phyloP scores from a whole-genome alignment of 2,797 vertebrate species.

The Falco biarmicus region DNA sequence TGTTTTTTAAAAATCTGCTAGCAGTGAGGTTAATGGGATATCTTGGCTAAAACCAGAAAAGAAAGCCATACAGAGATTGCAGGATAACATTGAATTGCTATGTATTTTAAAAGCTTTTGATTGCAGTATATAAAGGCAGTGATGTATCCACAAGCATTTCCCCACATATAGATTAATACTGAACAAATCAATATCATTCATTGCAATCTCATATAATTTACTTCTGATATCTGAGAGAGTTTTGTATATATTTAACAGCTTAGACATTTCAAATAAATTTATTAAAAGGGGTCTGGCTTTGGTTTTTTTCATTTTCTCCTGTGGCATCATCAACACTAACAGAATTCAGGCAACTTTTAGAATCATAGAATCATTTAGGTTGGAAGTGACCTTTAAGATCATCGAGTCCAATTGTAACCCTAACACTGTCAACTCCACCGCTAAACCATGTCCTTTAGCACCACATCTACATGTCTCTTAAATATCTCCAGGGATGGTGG shows the following conservation, averaged over 20 bases:
- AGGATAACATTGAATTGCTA: neutral
- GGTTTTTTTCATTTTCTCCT: neutral
- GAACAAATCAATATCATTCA: neutral
- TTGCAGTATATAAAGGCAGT: neutral
- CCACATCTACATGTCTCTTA: neutral
- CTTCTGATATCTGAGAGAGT: neutral
- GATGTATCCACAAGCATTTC: neutral
- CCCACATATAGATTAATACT: neutral
- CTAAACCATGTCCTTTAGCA: neutral
- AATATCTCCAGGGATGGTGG: too few species aligned
- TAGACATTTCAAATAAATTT: neutral
- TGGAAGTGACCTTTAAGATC: too few species aligned
- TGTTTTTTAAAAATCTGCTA: neutral
- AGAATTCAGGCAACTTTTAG: neutral
- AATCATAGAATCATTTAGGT: neutral
- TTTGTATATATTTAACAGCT: neutral
- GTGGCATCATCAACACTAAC: neutral
- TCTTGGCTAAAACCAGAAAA: neutral
- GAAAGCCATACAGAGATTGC: neutral
- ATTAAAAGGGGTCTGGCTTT: fast-evolving
- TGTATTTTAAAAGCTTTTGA: neutral
- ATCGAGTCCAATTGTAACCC: too few species aligned
- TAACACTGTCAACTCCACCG: too few species aligned
- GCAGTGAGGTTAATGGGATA: neutral
- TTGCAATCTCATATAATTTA: neutral